phyloP scores from a whole-genome alignment of 64 coral and sea anemone species.

The Montipora capricornis region DNA sequence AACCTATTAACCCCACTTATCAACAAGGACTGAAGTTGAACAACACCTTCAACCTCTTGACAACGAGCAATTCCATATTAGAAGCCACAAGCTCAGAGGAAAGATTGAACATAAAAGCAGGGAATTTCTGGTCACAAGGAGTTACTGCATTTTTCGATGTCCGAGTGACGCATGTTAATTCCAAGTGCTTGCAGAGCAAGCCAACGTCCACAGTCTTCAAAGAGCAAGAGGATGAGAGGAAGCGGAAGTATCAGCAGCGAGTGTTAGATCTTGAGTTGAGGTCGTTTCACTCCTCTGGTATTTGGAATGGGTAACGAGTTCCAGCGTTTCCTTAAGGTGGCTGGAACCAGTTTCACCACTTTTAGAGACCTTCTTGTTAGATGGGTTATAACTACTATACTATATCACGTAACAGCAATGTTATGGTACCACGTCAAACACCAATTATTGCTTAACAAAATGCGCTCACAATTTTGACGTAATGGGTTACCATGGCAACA shows the following conservation, averaged over 20 bases:
- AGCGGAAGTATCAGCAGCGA: constrained; percentile 27
- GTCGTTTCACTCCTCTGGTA: neutral
- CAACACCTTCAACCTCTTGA: no score
- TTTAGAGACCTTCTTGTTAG: no score
- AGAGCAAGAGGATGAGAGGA: neutral
- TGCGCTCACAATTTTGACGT: no score
- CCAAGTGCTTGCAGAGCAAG: neutral
- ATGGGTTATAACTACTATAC: no score
- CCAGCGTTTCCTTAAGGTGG: no score
- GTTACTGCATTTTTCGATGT: constrained; percentile 35
- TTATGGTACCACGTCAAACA: no score
- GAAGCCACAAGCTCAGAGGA: constrained; percentile 25
- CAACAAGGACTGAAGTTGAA: neutral
- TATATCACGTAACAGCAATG: no score
- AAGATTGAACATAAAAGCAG: constrained; percentile 40
- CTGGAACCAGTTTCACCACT: no score
- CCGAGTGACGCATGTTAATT: neutral
- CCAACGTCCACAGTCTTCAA: neutral
- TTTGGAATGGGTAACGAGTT: no score
- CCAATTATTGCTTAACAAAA: no score
- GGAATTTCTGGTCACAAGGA: neutral
- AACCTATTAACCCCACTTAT: constrained; percentile 22
- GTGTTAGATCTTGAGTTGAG: constrained; percentile 1
- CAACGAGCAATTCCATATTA: constrained; percentile 15
- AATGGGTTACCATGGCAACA: no score